Conservation (phyloP, 2,888 invertebrate species). For the Mimachlamys varia region DNA sequence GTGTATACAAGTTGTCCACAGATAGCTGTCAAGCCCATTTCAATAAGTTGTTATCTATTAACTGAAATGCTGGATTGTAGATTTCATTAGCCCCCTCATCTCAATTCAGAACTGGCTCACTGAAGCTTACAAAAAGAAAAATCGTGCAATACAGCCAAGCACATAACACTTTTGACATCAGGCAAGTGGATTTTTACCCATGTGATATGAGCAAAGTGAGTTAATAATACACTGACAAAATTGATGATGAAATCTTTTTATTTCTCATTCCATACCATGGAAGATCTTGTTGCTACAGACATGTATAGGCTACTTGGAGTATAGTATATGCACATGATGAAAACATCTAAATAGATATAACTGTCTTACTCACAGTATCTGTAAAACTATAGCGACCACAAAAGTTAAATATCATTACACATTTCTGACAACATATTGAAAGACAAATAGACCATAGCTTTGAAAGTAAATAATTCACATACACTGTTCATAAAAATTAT, state of each 20-base stretch:
- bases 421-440: neutral
- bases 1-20: too few species aligned
- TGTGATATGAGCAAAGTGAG: too few species aligned
- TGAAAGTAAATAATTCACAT: neutral
- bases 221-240: neutral
- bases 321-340: neutral
- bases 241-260: neutral
- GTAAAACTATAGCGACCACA: neutral
- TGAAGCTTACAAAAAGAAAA: too few species aligned
- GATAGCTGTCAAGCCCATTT: too few species aligned
- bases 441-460: neutral
- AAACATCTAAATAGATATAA: neutral
- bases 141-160: too few species aligned
- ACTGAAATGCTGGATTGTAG: too few species aligned
- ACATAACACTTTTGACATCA: too few species aligned
- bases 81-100: too few species aligned
- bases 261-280: neutral
- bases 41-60: too few species aligned
- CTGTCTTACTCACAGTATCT: neutral
- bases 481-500: neutral
- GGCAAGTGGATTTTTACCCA: too few species aligned
- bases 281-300: slow-evolving; percentile 1
- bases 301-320: neutral
- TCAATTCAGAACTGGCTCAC: too few species aligned
- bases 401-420: neutral